Base-by-base conservation (phyloP, 2,888 invertebrate species). In the Leptinotarsa juncta region DNA sequence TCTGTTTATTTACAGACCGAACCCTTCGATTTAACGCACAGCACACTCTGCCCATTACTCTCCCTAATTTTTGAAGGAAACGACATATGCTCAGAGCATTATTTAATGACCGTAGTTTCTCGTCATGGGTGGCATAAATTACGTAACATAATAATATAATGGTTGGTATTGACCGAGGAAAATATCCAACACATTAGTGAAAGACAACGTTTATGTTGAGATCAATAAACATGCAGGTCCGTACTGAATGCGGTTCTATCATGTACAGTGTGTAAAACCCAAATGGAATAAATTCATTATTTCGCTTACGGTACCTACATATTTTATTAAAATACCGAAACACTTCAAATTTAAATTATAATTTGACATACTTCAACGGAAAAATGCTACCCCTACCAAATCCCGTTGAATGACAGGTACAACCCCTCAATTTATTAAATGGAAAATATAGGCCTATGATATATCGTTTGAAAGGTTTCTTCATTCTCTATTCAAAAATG, bases 51-150 rank as follows among this genome's bases (percentile, higher is more conserved):
- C 53, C 55, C 51, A 68, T 74, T 68, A 71, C 62, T 62, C 72
- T 72, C 75, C 75, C 75, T 69, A 55, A 75, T 72, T 68, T 72
- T 69, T 50, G 42, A 48, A 72, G 60, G 71, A 75, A 75, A 72
- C 66, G 57, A 55, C 75, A 75, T 71, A 72, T 75, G 74, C 57
- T 60, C 65, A 42, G 71, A 55, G 53, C 68, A 49, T 53, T 69
- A 69, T 74, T 71, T 74, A 70, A 70, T 55, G 60, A 49, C 32
- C 32, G 32, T 70, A 18, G 10, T 32, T 26, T 49, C 48, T n/a
- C 67, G 15, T 67, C 23, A 53, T 67, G 49, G 67, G 67, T 55
- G 67, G 55, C 26, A 62, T 62, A n/a, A 16, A 62, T 62, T 62
- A n/a, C 32, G n/a, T 62, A 42, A 57, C 32, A 62, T 62, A 62